Evolutionary conservation across 2,113 vertebrate genomes (phyloP).

Genomic region (Myrmophylax atrothorax): DNA sequence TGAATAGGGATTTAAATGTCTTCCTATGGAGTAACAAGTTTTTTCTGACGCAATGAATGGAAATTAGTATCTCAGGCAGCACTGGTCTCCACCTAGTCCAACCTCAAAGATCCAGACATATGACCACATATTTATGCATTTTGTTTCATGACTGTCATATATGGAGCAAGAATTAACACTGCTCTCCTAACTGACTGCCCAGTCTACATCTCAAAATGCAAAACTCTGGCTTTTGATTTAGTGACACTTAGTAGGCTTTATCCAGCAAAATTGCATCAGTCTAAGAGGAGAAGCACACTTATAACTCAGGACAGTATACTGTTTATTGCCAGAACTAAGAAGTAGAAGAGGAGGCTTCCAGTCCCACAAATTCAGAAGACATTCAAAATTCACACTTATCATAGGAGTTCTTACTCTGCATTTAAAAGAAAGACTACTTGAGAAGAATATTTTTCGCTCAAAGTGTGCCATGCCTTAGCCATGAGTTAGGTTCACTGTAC

Average conservation of each 20-base stretch:
- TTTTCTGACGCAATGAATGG: not conserved
- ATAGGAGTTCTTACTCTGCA: accelerated
- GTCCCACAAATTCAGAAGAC: not conserved
- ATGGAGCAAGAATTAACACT: not conserved
- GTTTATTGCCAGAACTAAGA: not conserved
- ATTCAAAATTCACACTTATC: not conserved
- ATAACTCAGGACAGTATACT: not conserved
- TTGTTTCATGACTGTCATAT: not conserved
- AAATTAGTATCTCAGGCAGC: not conserved
- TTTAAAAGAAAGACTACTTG: not conserved
- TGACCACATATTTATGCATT: not conserved
- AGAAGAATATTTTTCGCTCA: not conserved
- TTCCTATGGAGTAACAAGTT: not conserved
- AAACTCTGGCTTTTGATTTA: not conserved
- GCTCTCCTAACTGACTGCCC: not conserved
- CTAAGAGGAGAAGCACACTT: not conserved
- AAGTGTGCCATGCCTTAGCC: not conserved
- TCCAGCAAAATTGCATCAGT: not conserved
- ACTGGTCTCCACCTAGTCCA: not conserved
- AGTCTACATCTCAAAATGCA: not conserved
- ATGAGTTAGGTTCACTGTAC: not conserved
- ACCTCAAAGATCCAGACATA: not conserved
- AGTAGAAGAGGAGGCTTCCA: not conserved
- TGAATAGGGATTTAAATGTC: not conserved
- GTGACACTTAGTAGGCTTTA: not conserved